Base-by-base conservation (phyloP, 2,113 vertebrate species). In the Hippocampus comes region DNA sequence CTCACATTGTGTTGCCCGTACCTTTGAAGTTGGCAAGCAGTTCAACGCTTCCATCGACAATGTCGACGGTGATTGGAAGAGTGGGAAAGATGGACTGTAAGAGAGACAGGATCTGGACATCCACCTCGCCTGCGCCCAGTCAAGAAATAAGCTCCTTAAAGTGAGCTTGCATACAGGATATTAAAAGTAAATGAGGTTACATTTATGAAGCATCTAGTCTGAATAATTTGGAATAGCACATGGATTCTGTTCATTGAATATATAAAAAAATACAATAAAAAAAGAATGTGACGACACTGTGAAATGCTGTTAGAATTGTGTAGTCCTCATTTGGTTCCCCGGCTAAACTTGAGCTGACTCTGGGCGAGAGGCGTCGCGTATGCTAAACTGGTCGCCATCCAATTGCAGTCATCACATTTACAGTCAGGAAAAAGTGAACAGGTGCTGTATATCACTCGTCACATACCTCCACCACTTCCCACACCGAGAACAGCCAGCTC, bases 401-500 rank as follows among this genome's bases (percentile, higher is more conserved):
- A 56, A 23, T 23, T 7, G 53, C 8, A 1, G 20, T 21, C 18
- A 59, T 27, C 8, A 49, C 42, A 23, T 51, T 42, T 4, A 64
- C 63, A 64, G 2, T 27, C 43, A 30, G 43, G 46, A n/a, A 46
- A 49, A 23, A 67, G 25, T 3, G 2, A 63, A 9, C 34, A 43
- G n/a, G 5, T 46, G 18, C 43, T 68, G 43, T 17, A 30, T 67
- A 57, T 72, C 3, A 38, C 17, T n/a, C 5, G n/a, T 56, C 67
- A 81, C 90, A 42, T 92, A 96, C 95, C 95, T 93, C 93, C 88
- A 80, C 95, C 95, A 80, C 95, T 93, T 11, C 95, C 95, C 53
- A 95, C 66, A 0, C 95, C 95, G 20, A 96, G 91, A 78, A 96
- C 84, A 75, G 93, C 93, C 88, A 97, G 91, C 81, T 89, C 73